A percentile compares a stretch with the other conserved stretches of the same genome.
Conservation (phyloP, 2,113 vertebrate genomes). For the Zonotrichia leucophrys region DNA sequence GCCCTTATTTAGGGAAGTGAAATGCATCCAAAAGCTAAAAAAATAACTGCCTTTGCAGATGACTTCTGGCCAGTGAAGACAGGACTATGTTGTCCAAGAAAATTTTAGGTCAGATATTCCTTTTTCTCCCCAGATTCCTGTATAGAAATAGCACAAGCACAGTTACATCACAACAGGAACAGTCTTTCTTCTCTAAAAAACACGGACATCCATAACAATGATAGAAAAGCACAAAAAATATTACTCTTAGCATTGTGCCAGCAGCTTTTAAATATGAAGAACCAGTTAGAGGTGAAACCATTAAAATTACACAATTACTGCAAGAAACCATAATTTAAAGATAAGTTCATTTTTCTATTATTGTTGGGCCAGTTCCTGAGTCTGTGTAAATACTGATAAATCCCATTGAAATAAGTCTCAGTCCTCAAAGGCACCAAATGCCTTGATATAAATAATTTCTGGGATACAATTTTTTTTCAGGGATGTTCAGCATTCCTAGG, state of each 20-base stretch:
- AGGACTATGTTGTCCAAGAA: neutral
- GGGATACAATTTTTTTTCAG: neutral
- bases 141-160: neutral
- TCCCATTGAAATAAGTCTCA: neutral
- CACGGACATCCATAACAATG: neutral
- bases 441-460: neutral
- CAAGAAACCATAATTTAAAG: neutral
- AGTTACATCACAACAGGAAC: neutral
- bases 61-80: neutral
- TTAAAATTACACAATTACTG: neutral
- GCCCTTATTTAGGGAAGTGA: neutral
- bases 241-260: conserved; percentile 27
- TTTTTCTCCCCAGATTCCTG: neutral
- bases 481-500: neutral
- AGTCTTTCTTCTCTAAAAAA: neutral
- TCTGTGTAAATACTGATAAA: conserved; percentile 31
- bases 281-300: neutral
- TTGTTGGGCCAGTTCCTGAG: neutral
- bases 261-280: neutral
- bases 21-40: neutral
- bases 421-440: neutral
- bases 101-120: neutral
- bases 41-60: neutral
- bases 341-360: neutral
- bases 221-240: conserved; percentile 36